phyloP scores from a whole-genome alignment of 2,113 vertebrate genomes.

The Thinocorus orbignyianus region DNA sequence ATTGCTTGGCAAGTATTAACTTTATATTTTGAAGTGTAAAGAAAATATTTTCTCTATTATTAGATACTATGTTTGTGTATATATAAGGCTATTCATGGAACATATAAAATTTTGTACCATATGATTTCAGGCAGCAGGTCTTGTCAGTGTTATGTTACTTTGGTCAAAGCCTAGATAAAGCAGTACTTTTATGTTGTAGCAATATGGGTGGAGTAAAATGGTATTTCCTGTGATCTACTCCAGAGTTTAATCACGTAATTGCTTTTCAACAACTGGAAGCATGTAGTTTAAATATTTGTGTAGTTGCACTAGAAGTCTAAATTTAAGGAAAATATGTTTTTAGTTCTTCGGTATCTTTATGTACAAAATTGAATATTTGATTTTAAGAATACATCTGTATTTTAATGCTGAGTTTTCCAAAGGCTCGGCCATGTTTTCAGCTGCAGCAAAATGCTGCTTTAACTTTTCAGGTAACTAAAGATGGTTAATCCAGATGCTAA shows the following conservation, averaged over 20 bases:
- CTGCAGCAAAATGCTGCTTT: not conserved
- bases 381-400: not conserved
- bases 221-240: constrained; percentile 62
- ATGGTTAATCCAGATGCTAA: not conserved
- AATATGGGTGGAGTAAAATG: constrained; percentile 63
- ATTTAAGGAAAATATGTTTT: not conserved
- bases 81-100: not conserved
- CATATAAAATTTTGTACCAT: not conserved
- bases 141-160: constrained; percentile 23
- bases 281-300: constrained; percentile 14
- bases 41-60: not conserved
- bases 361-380: not conserved
- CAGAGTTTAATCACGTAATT: constrained; percentile 69
- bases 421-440: not conserved
- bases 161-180: constrained; percentile 41
- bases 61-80: not conserved
- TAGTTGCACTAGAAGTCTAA: not conserved
- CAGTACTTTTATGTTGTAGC: constrained; percentile 6
- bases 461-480: not conserved
- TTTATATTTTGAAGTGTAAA: not conserved
- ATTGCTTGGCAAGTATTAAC: not conserved
- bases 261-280: constrained; percentile 58
- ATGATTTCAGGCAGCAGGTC: not conserved
- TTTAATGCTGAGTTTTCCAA: not conserved
- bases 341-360: not conserved